Evolutionary conservation across 2,888 invertebrate species (phyloP).

Genomic region (Orthonychiurus folsomi): DNA sequence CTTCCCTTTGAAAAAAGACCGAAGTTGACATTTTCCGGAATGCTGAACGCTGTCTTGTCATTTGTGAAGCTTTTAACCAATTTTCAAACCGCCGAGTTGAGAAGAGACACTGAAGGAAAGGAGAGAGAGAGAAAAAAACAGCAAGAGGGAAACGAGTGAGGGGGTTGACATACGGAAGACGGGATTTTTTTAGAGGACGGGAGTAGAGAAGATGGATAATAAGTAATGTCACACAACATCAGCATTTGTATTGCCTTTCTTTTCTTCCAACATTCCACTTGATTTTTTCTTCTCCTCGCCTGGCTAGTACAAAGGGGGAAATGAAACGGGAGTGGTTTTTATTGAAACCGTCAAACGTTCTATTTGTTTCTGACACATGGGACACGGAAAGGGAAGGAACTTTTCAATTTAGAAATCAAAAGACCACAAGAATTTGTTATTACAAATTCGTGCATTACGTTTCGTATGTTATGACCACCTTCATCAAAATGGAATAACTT

Average conservation of each 20-base stretch:
- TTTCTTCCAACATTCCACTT: neutral
- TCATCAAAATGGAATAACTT: no score
- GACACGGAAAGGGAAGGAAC: no score
- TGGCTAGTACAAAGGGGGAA: no score
- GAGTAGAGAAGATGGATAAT: neutral
- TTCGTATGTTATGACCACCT: no score
- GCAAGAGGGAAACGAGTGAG: neutral
- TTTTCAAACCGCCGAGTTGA: neutral
- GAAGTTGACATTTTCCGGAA: neutral
- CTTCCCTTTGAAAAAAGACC: neutral
- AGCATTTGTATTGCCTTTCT: slow-evolving; percentile 1
- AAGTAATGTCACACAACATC: neutral
- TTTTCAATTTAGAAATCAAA: no score
- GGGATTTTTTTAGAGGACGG: neutral
- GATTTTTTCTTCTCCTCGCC: neutral
- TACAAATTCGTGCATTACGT: no score
- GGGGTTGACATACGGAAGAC: neutral
- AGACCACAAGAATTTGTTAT: no score
- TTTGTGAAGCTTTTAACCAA: slow-evolving; percentile 1
- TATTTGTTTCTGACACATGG: neutral
- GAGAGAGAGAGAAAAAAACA: no score
- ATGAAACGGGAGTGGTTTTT: no score
- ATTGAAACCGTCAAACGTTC: no score
- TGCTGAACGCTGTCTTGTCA: neutral
- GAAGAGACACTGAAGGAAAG: no score